phyloP scores from a whole-genome alignment of 1,140 invertebrate genomes.

The Saccostrea cuccullata region DNA sequence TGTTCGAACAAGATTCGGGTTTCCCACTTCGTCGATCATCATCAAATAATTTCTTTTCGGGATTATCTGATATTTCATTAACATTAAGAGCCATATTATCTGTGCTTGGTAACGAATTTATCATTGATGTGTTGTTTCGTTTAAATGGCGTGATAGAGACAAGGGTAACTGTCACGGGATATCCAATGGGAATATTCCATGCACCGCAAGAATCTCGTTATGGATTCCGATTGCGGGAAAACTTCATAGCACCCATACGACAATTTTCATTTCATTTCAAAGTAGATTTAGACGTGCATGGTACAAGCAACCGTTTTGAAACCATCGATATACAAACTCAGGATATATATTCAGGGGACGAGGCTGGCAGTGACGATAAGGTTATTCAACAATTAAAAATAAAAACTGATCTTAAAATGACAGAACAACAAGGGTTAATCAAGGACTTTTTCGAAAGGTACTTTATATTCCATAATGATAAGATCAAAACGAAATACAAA shows the following conservation, averaged over 20 bases:
- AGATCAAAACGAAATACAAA: conserved; percentile 50
- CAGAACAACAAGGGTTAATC: conserved; percentile 55
- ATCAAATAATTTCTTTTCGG: conserved; percentile 42
- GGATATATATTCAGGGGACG: conserved; percentile 47
- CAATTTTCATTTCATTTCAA: conserved; percentile 67
- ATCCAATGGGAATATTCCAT: conserved; percentile 52
- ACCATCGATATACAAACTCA: conserved; percentile 58
- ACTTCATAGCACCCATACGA: conserved; percentile 57
- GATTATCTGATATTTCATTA: conserved; percentile 58
- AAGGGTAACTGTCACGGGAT: conserved; percentile 58
- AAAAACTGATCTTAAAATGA: conserved; percentile 53
- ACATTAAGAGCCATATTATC: conserved; percentile 59
- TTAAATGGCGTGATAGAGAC: conserved; percentile 66
- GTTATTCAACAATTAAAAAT: conserved; percentile 56
- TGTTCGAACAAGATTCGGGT: conserved; percentile 72
- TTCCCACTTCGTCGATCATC: conserved; percentile 63
- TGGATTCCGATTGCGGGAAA: conserved; percentile 57
- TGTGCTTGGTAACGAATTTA: conserved; percentile 64
- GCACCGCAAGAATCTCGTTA: conserved; percentile 51
- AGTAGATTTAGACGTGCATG: conserved; percentile 64
- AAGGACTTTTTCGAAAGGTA: conserved; percentile 53
- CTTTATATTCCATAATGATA: conserved; percentile 59
- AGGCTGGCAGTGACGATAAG: conserved; percentile 33
- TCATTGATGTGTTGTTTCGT: conserved; percentile 68
- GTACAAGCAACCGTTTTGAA: conserved; percentile 61